Base-by-base conservation (phyloP, 1,140 invertebrate species). In the Ptiloglossa arizonensis region DNA sequence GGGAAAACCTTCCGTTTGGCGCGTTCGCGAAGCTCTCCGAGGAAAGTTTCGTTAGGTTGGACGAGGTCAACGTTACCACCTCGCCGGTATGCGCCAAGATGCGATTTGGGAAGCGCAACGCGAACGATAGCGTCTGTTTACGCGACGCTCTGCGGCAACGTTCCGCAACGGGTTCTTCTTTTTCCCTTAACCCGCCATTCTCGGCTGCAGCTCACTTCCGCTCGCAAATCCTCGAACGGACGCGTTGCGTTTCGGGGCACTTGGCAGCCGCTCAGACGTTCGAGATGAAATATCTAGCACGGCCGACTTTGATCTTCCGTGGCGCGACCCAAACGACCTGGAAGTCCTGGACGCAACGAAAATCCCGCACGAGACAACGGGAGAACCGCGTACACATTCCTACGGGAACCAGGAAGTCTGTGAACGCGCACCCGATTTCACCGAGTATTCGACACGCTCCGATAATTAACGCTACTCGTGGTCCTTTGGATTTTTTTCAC, bases 251-350 rank as follows among this genome's bases (percentile, higher is more conserved):
- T n/a, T 81, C 74, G 81, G 78, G 57, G 57, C 83, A 80, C 83
- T 87, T 87, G 83, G 87, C 87, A 87, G 73, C 74, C 50, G 69
- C 77, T 86, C 86, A 86, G 86, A 87, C 77, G 81, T 76, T 52
- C 48, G 38, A 76, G 79, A 83, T 87, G 87, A 87, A 87, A 87
- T 87, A 87, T 87, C 86, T 87, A 85, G 83, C 72, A 84, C 81
- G 79, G 38, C 50, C 84, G 81, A 87, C 87, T 87, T 87, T 87
- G 87, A 87, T 87, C 86, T 87, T 76, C 63, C 79, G 57, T 50
- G 71, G 57, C 81, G 80, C 52, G 60, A 11, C 41, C 80, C 50
- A 71, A 75, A 60, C 85, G 54, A 71, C 66, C 71, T 50, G 64
- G 57, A 79, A 56, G 59, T 78, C 32, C 64, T 52, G 32, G 38